These are phyloP conservation scores for Taurulus bubalis DNA, from an alignment of 2,113 vertebrate genomes.

Conservation along the genomic window DNA sequence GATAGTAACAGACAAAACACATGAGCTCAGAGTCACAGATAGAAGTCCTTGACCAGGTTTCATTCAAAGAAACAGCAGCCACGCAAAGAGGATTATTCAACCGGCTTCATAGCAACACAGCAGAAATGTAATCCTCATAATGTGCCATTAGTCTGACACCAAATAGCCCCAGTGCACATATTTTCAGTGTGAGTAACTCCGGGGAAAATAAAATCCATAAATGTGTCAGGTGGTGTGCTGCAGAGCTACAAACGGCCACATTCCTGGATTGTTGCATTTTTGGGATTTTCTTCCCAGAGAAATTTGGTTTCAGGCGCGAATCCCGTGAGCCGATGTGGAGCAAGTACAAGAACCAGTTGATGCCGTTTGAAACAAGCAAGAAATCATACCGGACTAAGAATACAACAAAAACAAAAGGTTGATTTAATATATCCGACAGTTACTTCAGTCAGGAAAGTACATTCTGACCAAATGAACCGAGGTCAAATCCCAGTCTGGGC, in stretches of 20 bases:
- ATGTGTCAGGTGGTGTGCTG: conserved; percentile 57
- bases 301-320: neutral
- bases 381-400: neutral
- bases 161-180: conserved; percentile 48
- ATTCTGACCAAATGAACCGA: conserved; percentile 13
- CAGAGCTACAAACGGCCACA: conserved; percentile 39
- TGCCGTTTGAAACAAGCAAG: neutral
- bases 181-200: conserved; percentile 57
- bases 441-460: conserved; percentile 15
- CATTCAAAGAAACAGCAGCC: conserved; percentile 2
- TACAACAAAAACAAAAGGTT: neutral
- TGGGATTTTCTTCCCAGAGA: conserved; percentile 39
- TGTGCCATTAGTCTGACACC: conserved; percentile 39
- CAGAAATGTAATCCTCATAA: conserved; percentile 24
- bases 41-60: neutral
- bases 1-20: neutral
- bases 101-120: neutral
- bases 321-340: neutral
- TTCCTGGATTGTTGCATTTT: conserved; percentile 42
- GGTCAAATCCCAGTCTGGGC: conserved; percentile 33
- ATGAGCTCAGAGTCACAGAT: neutral
- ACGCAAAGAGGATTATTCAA: conserved; percentile 8
- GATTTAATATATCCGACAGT: neutral
- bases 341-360: neutral
- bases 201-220: conserved; percentile 53